These are phyloP conservation scores for Eurystomus glaucurus DNA, from an alignment of 2,797 vertebrate genomes.

Conservation along the genomic window DNA sequence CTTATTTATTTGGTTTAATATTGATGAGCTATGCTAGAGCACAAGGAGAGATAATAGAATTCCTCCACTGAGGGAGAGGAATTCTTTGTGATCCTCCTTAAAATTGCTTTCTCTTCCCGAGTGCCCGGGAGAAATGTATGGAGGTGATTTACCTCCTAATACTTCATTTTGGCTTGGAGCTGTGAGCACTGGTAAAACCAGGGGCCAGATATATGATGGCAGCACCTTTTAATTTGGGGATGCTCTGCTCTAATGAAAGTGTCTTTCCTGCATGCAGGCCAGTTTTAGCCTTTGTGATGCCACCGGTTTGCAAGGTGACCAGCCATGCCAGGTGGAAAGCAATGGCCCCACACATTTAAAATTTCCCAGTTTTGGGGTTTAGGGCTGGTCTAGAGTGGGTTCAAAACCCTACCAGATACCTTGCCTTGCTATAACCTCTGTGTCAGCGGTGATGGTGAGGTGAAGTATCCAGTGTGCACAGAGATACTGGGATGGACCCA, in stretches of 20 bases:
- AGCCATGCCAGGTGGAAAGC: background rate
- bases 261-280: background rate
- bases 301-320: background rate
- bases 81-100: background rate
- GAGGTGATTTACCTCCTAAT: slow-evolving; percentile 2
- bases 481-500: background rate
- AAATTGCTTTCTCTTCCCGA: background rate
- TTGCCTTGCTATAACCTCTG: background rate
- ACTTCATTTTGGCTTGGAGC: background rate
- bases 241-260: background rate
- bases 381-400: background rate
- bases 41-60: background rate
- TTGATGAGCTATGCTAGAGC: background rate
- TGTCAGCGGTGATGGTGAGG: background rate
- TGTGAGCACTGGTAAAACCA: background rate
- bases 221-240: background rate
- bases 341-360: background rate
- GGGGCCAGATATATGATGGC: background rate
- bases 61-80: background rate
- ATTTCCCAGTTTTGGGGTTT: background rate
- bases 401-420: background rate
- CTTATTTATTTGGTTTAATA: slow-evolving; percentile 20
- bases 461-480: background rate
- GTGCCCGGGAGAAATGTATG: background rate
- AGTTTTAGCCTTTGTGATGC: background rate